Conservation (phyloP, 1,140 invertebrate genomes). For the Drosophila ambigua region DNA sequence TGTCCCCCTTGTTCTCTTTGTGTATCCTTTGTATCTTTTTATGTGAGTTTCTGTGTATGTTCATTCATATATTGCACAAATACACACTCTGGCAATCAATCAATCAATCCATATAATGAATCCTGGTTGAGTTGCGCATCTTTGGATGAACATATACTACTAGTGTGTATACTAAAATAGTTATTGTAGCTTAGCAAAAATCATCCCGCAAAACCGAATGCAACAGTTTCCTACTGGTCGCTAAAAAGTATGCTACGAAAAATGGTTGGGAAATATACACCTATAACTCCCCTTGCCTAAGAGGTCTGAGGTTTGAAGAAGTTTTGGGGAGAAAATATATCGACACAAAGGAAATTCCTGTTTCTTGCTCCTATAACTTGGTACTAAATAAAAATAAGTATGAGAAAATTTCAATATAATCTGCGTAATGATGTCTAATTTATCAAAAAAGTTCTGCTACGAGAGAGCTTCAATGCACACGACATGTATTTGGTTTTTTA, state of each 20-base stretch:
- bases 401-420: neutral
- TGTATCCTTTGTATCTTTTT: conserved; percentile 45
- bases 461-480: too few species aligned
- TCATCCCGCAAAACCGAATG: conserved; percentile 22
- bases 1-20: conserved; percentile 10
- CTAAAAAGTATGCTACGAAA: conserved; percentile 28
- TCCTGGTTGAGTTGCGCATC: conserved; percentile 14
- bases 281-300: too few species aligned
- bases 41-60: conserved; percentile 33
- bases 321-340: too few species aligned
- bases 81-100: conserved; percentile 9
- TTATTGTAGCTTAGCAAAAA: conserved; percentile 26
- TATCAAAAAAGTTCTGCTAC: too few species aligned
- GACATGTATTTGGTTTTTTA: too few species aligned
- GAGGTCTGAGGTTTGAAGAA: too few species aligned
- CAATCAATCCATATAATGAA: conserved; percentile 6
- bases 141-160: conserved; percentile 28
- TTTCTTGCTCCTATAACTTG: too few species aligned
- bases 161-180: conserved; percentile 23
- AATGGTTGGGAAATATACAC: too few species aligned
- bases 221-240: conserved; percentile 16
- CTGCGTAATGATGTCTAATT: neutral
- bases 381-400: too few species aligned
- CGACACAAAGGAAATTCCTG: too few species aligned
- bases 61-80: conserved; percentile 24